Evolutionary conservation across 2,888 invertebrate species (phyloP).

Genomic region (Apamea anceps): DNA sequence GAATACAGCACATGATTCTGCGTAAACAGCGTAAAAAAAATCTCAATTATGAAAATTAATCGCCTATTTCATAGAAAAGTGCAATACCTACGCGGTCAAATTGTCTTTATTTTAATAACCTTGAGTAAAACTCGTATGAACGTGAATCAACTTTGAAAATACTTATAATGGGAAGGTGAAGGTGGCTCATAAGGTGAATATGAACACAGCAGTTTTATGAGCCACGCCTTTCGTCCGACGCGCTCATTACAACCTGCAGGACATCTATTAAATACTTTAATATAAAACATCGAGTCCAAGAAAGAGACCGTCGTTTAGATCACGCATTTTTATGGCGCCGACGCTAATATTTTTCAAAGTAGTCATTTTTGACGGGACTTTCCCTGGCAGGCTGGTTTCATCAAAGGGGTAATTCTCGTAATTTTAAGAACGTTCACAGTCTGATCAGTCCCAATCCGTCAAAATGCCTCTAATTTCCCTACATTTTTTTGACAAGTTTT

Average conservation of each 20-base stretch:
- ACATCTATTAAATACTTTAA: constrained; percentile 4
- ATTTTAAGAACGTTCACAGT: too few species aligned
- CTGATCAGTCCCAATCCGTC: too few species aligned
- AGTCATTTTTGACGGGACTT: too few species aligned
- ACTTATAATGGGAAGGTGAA: background rate
- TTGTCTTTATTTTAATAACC: background rate
- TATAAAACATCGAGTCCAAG: constrained; percentile 22
- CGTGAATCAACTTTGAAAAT: background rate
- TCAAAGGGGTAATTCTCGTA: too few species aligned
- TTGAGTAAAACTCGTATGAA: background rate
- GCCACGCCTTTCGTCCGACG: background rate
- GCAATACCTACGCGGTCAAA: background rate
- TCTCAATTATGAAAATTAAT: background rate
- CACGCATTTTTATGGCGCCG: background rate
- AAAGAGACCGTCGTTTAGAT: background rate
- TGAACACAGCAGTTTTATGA: background rate
- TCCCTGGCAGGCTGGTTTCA: too few species aligned
- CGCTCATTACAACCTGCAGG: constrained; percentile 25
- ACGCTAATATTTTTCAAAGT: background rate
- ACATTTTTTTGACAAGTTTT: too few species aligned
- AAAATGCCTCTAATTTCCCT: too few species aligned
- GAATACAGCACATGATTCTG: background rate
- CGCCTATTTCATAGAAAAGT: background rate
- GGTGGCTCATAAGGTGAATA: background rate
- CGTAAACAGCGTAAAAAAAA: background rate